Conservation (phyloP, 2,797 vertebrate species). For the Leucoraja ocellata region DNA sequence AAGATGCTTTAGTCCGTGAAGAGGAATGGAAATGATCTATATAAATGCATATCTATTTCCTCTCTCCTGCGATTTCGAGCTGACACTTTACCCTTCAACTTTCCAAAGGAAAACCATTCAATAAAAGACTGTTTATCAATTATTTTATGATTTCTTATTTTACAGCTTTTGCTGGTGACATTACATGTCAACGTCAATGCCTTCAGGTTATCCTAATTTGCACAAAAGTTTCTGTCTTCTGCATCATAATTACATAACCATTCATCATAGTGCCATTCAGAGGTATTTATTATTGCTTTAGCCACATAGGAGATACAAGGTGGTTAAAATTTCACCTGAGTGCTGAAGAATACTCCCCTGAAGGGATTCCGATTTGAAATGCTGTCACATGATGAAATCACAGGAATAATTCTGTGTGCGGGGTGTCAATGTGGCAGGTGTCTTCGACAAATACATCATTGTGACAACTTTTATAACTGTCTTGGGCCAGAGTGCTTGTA, state of each 20-base stretch:
- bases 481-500: not conserved
- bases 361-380: slow-evolving; percentile 25
- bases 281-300: slow-evolving; percentile 4
- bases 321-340: not conserved
- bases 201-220: not conserved
- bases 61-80: not conserved
- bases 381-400: slow-evolving; percentile 15
- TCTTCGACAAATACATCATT: slow-evolving; percentile 35
- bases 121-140: not conserved
- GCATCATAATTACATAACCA: not conserved
- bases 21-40: too few relatives aligned
- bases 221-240: not conserved
- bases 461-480: slow-evolving; percentile 29
- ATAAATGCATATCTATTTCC: too few relatives aligned
- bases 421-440: not conserved
- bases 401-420: not conserved
- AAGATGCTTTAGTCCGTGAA: too few relatives aligned
- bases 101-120: not conserved
- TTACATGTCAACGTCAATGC: not conserved
- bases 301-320: not conserved
- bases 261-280: not conserved
- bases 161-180: not conserved
- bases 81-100: not conserved
- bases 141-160: not conserved
- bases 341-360: not conserved